Base-by-base conservation (phyloP, 2,888 invertebrate species). In the Pheosia gnoma region DNA sequence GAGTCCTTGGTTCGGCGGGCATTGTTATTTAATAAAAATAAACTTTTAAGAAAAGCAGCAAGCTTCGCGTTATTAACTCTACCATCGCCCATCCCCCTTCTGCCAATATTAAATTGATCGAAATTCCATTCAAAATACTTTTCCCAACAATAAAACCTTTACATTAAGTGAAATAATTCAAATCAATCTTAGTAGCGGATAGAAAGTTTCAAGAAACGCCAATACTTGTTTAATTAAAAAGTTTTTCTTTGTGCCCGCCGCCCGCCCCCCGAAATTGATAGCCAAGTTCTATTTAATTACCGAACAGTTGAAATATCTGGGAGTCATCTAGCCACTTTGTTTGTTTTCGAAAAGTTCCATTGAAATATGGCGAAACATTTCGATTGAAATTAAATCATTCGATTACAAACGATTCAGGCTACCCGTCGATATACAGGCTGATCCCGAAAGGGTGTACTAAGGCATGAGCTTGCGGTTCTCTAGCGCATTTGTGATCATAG, bases 161-260 rank as follows among this genome's bases (percentile, higher is more conserved):
- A 57, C 55, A 55, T 39, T 39, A 38, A 55, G 13, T 55, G 55
- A 72, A 78, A 78, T 75, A 75, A 79, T 80, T 71, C 72, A 68
- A 81, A 83, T 84, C 82, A 80, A 86, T 85, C 83, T 80, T 72
- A 74, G 70, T 75, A 73, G 47, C 62, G 66, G 56, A 63, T 67
- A 67, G 65, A 63, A 78, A 77, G 72, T 78, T 75, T 65, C 64
- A 71, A 76, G 78, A 72, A 82, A 79, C 79, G 77, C 82, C 85
- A 81, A 86, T 86, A 87, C 79, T 84, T 81, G 77, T 83, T 87
- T 84, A 85, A 87, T 86, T 87, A 84, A 80, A 82, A 87, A 86
- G 79, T 83, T 86, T 76, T 74, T 77, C 83, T 73, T 78, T 81
- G 80, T 80, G 78, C 71, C 71, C 60, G 25, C 53, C 59, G 58